Evolutionary conservation across 2,797 vertebrate species (phyloP), one percentile per base, ranked within the genome.

Genomic region (Tokudaia tokunoshimensis): DNA sequence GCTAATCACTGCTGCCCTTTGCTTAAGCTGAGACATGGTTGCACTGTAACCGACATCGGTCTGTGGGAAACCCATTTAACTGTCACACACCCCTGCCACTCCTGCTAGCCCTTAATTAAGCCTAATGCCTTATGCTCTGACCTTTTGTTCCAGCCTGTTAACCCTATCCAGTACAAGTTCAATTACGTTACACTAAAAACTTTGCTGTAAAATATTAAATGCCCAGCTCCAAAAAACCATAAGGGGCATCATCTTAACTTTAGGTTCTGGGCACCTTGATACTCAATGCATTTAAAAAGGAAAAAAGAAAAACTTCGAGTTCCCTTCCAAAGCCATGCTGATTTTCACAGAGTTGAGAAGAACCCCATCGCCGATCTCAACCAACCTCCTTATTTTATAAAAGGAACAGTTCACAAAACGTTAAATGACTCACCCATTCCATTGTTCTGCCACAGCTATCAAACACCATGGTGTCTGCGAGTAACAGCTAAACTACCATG

Each of bases 1-100:
- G 98, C 98, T 99, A 98, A 98, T 99, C 98, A 98, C 98, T 47
- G 96, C 97, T 98, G 98, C 98, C 98, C 99, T 99, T 98, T 98
- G 98, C 98, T 99, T 99, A 98, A 98, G 98, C 98, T 99, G 98
- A 99, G 98, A 98, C 98, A 99, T 98, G 98, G 98, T 98, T 99
- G 98, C 98, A 98, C 98, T 98, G 98, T 98, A 98, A 98, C 98
- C 98, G 98, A 98, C 98, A 98, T 98, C 98, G 98, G 98, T 98
- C 98, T 99, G 98, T 99, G 98, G 98, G 98, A 99, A 99, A 99
- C 98, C 98, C 98, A 99, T 99, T 99, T 99, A 99, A 98, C 98
- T 98, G 99, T 99, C 99, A 99, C 98, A 98, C 98, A 98, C 98
- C 98, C 98, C 98, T 85, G 97, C 98, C 98, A 98, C 98, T 98